phyloP scores from a whole-genome alignment of 2,888 invertebrate genomes.

The Drosophila macrospina region DNA sequence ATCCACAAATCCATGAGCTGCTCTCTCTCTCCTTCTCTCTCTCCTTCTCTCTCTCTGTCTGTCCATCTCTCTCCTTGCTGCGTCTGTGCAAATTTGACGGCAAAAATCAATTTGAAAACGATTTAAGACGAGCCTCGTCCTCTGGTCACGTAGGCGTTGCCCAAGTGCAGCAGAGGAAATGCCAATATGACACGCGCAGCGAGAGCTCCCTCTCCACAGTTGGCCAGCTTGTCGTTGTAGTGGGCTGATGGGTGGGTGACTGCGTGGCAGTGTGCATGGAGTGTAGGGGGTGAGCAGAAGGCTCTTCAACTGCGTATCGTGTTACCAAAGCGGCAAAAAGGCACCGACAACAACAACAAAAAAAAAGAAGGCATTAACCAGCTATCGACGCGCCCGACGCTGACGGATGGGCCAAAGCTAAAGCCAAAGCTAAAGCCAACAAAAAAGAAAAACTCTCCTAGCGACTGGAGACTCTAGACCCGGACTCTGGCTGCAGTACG shows the following conservation, averaged over 20 bases:
- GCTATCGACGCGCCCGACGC: conserved; percentile 77
- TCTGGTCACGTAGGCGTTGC: conserved; percentile 68
- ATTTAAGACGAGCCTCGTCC: conserved; percentile 66
- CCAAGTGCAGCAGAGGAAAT: conserved; percentile 72
- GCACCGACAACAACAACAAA: conserved; percentile 25
- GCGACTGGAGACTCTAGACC: conserved; percentile 2
- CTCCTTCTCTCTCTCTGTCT: background rate
- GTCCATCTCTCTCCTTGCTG: conserved; percentile 23
- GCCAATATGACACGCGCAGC: conserved; percentile 79
- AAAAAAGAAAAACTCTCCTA: background rate
- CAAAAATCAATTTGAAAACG: conserved; percentile 80
- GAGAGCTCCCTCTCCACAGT: conserved; percentile 38
- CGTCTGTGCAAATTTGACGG: conserved; percentile 77
- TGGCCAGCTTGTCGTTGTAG: conserved; percentile 19
- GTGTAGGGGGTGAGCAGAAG: too few relatives aligned
- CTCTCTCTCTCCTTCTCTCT: background rate
- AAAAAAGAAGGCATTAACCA: conserved; percentile 68
- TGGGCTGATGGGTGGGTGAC: conserved; percentile 16
- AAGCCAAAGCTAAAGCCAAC: too few relatives aligned
- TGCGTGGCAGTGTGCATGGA: background rate
- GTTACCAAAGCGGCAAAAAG: conserved; percentile 53
- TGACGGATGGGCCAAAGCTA: conserved; percentile 67
- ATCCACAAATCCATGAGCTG: conserved; percentile 46
- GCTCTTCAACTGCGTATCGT: conserved; percentile 57
- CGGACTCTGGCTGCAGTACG: conserved; percentile 41